Conservation (phyloP, 2,113 vertebrate species). For the Lanius ludovicianus region DNA sequence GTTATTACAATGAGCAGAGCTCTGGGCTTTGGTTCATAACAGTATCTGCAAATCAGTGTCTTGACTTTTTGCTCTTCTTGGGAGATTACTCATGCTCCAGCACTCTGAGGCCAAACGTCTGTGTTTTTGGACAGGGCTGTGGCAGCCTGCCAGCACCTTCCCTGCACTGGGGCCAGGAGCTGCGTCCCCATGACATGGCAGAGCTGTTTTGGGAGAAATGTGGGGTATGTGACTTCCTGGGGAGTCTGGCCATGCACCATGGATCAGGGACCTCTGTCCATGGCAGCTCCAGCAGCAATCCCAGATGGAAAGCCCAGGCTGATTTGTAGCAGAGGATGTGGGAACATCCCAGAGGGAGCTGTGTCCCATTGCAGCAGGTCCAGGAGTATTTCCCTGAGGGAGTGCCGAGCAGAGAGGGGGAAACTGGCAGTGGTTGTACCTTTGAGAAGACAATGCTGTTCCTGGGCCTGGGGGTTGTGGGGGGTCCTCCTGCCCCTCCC, state of each 20-base stretch:
- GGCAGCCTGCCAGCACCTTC: background rate
- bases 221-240: background rate
- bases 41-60: slow-evolving; percentile 32
- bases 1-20: slow-evolving; percentile 46
- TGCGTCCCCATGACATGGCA: background rate
- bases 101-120: background rate
- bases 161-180: background rate
- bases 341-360: background rate
- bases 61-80: slow-evolving; percentile 1
- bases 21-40: slow-evolving; percentile 45
- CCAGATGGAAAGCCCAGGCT: background rate
- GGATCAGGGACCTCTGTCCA: background rate
- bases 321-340: background rate
- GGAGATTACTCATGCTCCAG: background rate
- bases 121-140: background rate
- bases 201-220: background rate
- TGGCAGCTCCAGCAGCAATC: background rate
- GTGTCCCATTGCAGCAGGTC: accelerated
- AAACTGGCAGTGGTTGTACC: background rate
- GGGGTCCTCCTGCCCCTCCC: background rate
- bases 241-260: background rate
- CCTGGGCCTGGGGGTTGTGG: accelerated
- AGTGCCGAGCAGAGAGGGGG: background rate
- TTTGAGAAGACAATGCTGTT: background rate
- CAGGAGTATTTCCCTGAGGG: background rate